Conservation (phyloP, 2,888 invertebrate genomes). For the Parasteatoda lunata region DNA sequence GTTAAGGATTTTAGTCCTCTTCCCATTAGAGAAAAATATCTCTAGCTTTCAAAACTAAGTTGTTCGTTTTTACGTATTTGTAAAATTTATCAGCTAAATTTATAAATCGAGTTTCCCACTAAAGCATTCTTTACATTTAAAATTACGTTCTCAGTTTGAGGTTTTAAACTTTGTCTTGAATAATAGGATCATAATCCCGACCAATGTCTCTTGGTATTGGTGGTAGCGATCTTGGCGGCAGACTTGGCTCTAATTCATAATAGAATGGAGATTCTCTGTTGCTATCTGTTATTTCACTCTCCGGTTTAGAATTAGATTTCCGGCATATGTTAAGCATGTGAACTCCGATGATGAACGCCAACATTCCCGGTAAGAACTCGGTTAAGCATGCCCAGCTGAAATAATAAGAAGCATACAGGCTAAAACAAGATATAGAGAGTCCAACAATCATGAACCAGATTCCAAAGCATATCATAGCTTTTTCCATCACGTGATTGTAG, state of each 20-base stretch:
- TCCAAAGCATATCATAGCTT: neutral
- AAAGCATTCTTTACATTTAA: no score
- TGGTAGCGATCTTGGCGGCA: constrained; percentile 19
- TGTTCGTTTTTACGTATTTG: no score
- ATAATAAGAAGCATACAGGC: neutral
- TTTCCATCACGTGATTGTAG: neutral
- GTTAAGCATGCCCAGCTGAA: neutral
- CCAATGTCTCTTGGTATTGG: constrained; percentile 53
- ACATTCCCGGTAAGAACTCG: neutral
- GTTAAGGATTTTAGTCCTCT: no score
- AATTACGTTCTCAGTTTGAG: no score
- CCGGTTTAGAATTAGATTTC: neutral
- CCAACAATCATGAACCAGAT: neutral
- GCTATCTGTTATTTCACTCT: neutral
- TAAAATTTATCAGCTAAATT: no score
- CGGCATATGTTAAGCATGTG: neutral
- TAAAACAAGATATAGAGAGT: neutral
- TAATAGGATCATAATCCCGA: constrained; percentile 43
- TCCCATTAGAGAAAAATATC: no score
- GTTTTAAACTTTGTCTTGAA: constrained; percentile 39
- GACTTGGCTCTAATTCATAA: constrained; percentile 33
- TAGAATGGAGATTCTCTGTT: constrained; percentile 41
- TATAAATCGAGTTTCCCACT: no score
- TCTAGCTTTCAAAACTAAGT: no score
- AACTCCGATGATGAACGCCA: neutral